Evolutionary conservation across 2,888 invertebrate genomes (phyloP).

Genomic region (Ornithoptera alexandrae): DNA sequence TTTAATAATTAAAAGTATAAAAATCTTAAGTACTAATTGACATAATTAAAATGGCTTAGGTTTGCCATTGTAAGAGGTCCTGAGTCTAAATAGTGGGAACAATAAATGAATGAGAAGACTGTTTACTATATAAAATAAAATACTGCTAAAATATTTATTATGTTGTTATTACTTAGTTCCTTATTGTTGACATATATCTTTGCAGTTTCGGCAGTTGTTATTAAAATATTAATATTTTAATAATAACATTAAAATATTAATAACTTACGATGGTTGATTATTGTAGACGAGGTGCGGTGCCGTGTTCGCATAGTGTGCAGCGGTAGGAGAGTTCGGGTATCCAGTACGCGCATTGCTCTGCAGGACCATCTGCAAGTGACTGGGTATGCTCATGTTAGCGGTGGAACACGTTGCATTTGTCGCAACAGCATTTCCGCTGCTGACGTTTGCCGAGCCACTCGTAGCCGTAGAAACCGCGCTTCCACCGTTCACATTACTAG

Average conservation of each 20-base stretch:
- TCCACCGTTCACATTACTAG: conserved; percentile 58
- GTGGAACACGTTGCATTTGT: conserved; percentile 30
- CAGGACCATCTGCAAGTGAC: conserved; percentile 74
- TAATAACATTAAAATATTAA: neutral
- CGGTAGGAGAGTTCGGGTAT: conserved; percentile 55
- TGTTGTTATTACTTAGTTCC: too few species aligned
- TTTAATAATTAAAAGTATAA: too few species aligned
- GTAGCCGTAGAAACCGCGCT: conserved; percentile 34
- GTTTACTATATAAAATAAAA: too few species aligned
- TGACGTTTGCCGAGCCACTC: conserved; percentile 33
- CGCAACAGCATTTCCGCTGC: conserved; percentile 28
- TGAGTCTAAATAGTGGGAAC: too few species aligned
- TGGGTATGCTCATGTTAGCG: conserved; percentile 40
- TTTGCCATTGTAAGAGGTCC: too few species aligned
- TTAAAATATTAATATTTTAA: too few species aligned
- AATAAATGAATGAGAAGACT: too few species aligned
- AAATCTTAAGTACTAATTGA: too few species aligned
- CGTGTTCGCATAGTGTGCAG: conserved; percentile 48
- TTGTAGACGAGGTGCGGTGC: conserved; percentile 52
- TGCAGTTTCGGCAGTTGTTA: too few species aligned
- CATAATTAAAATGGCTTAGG: too few species aligned
- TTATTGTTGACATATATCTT: too few species aligned
- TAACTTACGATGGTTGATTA: conserved; percentile 50
- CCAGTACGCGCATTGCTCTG: conserved; percentile 59
- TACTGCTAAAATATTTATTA: too few species aligned